These are phyloP conservation scores for Aeoliscus strigatus DNA, from an alignment of 2,797 vertebrate species.

Conservation along the genomic window DNA sequence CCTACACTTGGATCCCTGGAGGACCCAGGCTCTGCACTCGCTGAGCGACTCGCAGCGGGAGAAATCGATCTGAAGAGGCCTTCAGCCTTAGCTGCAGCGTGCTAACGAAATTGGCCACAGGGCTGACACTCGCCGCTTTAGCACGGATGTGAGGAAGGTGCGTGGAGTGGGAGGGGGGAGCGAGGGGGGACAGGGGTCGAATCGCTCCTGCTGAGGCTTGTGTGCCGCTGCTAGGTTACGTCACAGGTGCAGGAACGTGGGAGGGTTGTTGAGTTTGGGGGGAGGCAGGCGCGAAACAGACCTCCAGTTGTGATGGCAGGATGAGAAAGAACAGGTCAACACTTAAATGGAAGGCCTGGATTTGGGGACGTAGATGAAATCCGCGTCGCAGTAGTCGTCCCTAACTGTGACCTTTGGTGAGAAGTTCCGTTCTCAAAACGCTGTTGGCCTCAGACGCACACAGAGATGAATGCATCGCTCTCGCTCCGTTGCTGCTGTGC, in stretches of 20 bases:
- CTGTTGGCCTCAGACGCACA: slow-evolving; percentile 35
- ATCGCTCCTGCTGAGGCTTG: slow-evolving; percentile 47
- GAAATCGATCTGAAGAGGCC: slow-evolving; percentile 68
- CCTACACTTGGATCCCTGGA: slow-evolving; percentile 60
- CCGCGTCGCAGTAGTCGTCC: slow-evolving; percentile 1
- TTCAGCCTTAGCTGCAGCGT: slow-evolving; percentile 41
- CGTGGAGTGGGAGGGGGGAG: neutral
- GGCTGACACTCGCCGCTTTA: slow-evolving; percentile 57
- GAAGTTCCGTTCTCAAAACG: slow-evolving; percentile 31
- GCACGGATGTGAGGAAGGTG: slow-evolving; percentile 18
- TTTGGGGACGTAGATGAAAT: slow-evolving; percentile 14
- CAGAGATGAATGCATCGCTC: slow-evolving; percentile 43
- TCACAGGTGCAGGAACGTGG: slow-evolving; percentile 65
- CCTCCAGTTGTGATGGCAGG: slow-evolving; percentile 64
- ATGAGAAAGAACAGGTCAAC: slow-evolving; percentile 49
- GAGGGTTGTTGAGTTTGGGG: slow-evolving; percentile 42
- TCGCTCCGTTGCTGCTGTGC: slow-evolving; percentile 56
- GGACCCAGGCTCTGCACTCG: slow-evolving; percentile 39
- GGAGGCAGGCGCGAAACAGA: slow-evolving; percentile 56
- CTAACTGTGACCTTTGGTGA: slow-evolving; percentile 22
- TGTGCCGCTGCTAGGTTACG: slow-evolving; percentile 67
- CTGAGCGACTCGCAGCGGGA: slow-evolving; percentile 52
- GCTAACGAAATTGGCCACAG: slow-evolving; percentile 70
- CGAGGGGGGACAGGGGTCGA: slow-evolving; percentile 11
- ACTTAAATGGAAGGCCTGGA: slow-evolving; percentile 17